Conservation (phyloP, 2,888 invertebrate genomes). For the Dryobota labecula region DNA sequence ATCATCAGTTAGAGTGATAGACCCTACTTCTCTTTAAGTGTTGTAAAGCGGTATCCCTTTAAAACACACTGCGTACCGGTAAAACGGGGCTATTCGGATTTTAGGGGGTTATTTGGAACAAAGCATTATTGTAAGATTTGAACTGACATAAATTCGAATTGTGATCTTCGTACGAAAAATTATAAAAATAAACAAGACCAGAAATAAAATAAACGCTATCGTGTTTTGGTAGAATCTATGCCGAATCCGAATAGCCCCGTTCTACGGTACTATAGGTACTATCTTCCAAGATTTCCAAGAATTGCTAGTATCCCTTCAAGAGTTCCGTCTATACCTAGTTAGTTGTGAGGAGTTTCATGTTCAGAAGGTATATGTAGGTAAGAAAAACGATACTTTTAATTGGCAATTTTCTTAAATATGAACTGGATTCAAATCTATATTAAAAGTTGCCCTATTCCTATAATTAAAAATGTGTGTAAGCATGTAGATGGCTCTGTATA, state of each 20-base stretch:
- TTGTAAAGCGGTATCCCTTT: neutral
- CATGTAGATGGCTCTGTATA: too few relatives aligned
- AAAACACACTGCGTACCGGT: neutral
- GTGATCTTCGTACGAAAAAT: too few relatives aligned
- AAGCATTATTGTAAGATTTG: too few relatives aligned
- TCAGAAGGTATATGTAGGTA: neutral
- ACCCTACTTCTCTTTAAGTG: neutral
- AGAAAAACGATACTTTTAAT: neutral
- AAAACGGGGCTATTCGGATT: too few relatives aligned
- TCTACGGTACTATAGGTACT: too few relatives aligned
- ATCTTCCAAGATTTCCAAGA: neutral
- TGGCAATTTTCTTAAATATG: neutral
- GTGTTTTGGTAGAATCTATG: too few relatives aligned
- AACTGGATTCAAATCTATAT: neutral
- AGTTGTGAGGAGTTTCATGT: neutral
- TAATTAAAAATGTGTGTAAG: too few relatives aligned
- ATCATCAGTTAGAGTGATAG: neutral
- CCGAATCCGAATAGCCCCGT: too few relatives aligned
- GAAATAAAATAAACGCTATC: too few relatives aligned
- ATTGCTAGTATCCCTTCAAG: neutral
- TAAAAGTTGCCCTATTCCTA: neutral
- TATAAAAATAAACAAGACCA: too few relatives aligned
- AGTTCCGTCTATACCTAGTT: neutral
- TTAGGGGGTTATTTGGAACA: too few relatives aligned
- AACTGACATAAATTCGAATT: too few relatives aligned